A percentile compares a stretch with the other conserved stretches of the same genome.
Conservation (phyloP, 1,140 invertebrate genomes). For the Lucilia cuprina region DNA sequence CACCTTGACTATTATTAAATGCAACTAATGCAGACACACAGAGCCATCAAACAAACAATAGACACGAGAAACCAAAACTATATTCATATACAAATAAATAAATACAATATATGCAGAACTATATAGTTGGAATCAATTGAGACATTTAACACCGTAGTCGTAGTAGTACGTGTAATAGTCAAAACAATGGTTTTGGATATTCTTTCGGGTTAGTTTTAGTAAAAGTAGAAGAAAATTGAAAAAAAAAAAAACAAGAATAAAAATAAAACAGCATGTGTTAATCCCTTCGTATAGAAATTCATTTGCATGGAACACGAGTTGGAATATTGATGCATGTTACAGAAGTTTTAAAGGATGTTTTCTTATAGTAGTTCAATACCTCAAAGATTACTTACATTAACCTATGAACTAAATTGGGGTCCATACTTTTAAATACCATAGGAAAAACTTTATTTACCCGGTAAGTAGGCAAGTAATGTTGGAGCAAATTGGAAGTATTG, state of each 20-base stretch:
- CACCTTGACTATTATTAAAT: constrained; percentile 33
- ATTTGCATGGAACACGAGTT: not conserved
- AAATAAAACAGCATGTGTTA: constrained; percentile 21
- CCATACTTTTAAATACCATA: no score
- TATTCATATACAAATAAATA: not conserved
- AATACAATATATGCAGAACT: not conserved
- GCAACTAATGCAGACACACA: not conserved
- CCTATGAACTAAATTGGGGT: no score
- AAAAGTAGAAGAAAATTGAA: not conserved
- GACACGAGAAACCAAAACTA: not conserved
- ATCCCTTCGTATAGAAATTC: not conserved
- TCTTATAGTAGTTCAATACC: not conserved
- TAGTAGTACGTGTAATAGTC: constrained; percentile 3
- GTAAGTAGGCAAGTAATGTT: no score
- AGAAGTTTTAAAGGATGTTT: not conserved
- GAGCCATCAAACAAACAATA: not conserved
- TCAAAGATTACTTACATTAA: not conserved
- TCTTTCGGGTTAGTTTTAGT: not conserved
- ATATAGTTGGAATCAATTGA: constrained; percentile 21
- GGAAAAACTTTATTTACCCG: no score
- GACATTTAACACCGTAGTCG: constrained; percentile 11
- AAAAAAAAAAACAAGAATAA: not conserved
- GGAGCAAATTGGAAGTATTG: no score
- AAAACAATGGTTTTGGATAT: constrained; percentile 14
- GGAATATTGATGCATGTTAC: not conserved